A percentile compares a stretch with the other conserved stretches of the same genome.
Conservation (phyloP, 2,113 vertebrate genomes). For the Crotalus horridus region DNA sequence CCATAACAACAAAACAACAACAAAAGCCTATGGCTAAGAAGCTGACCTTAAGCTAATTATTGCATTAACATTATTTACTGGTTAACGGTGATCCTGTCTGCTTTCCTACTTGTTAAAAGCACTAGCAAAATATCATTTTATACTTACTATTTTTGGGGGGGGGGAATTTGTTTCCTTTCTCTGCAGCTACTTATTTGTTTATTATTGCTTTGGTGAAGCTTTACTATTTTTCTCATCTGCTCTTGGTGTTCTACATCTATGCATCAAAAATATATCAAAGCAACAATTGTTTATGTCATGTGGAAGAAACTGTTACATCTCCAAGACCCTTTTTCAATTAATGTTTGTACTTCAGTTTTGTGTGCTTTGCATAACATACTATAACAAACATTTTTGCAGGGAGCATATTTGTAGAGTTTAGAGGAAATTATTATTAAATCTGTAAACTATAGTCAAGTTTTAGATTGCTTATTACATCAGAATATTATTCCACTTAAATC, state of each 20-base stretch:
- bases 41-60: slow-evolving; percentile 10
- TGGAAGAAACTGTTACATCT: slow-evolving; percentile 41
- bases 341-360: slow-evolving; percentile 26
- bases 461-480: background rate
- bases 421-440: background rate
- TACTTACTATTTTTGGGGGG: background rate
- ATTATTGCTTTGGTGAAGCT: slow-evolving; percentile 45
- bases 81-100: slow-evolving; percentile 36
- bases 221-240: slow-evolving; percentile 46
- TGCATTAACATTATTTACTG: slow-evolving; percentile 10
- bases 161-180: slow-evolving; percentile 20
- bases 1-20: slow-evolving; percentile 22
- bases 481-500: too few relatives aligned
- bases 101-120: slow-evolving; percentile 45
- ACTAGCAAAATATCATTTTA: slow-evolving; percentile 49
- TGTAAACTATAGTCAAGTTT: background rate
- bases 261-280: slow-evolving; percentile 60
- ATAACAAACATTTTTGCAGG: slow-evolving; percentile 39
- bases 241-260: slow-evolving; percentile 35
- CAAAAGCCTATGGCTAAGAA: background rate
- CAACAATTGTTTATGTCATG: slow-evolving; percentile 11
- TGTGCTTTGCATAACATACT: slow-evolving; percentile 36
- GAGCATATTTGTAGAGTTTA: slow-evolving; percentile 34
- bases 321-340: slow-evolving; percentile 28
- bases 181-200: slow-evolving; percentile 51